Evolutionary conservation across 2,797 vertebrate genomes (phyloP).

Genomic region (Octomys mimax): DNA sequence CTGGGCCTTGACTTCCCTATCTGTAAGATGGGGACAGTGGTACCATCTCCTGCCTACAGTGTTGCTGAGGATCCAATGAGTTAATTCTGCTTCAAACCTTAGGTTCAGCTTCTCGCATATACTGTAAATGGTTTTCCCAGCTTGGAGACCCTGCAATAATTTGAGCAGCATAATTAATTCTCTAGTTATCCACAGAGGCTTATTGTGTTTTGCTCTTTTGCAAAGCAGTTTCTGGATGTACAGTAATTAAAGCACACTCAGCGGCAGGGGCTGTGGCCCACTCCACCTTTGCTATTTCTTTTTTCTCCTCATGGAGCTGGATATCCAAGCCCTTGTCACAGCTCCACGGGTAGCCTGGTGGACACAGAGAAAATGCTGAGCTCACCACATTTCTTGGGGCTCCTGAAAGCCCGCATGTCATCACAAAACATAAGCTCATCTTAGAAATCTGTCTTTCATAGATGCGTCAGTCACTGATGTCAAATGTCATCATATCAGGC

Average conservation of each 20-base stretch:
- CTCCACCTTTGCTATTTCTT: neutral
- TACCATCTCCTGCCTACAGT: no score
- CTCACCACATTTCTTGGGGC: neutral
- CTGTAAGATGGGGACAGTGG: neutral
- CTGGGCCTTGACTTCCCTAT: neutral
- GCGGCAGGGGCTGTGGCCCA: neutral
- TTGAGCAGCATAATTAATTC: neutral
- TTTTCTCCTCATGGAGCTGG: neutral
- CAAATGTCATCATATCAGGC: slow-evolving; percentile 47
- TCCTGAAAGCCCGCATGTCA: neutral
- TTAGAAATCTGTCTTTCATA: slow-evolving; percentile 22
- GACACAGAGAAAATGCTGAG: neutral
- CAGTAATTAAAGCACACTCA: neutral
- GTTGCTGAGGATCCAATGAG: neutral
- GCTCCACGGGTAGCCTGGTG: fast-evolving
- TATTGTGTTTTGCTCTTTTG: neutral
- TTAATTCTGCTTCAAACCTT: neutral
- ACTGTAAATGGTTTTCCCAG: neutral
- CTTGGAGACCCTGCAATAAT: neutral
- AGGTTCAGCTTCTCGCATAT: neutral
- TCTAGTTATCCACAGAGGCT: neutral
- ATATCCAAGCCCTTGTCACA: neutral
- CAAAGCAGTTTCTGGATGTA: slow-evolving; percentile 12
- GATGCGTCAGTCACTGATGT: neutral
- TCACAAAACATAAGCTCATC: neutral